These are phyloP conservation scores for Ommatoiulus sabulosus DNA, from an alignment of 2,888 invertebrate genomes.

Conservation along the genomic window DNA sequence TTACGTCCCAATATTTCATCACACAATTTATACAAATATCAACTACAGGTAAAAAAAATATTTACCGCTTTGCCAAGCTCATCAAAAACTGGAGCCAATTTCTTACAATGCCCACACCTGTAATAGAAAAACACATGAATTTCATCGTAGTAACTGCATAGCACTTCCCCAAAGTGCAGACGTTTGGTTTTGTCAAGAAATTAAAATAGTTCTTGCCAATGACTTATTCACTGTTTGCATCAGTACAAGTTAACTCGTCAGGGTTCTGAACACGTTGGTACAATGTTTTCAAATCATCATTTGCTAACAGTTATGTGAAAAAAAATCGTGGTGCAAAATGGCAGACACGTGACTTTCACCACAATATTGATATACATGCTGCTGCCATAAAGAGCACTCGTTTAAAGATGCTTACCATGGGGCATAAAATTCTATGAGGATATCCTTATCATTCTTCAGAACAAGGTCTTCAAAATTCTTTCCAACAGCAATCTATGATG, in stretches of 20 bases:
- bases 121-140: not conserved
- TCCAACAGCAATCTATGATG: slow-evolving; percentile 82
- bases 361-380: too few relatives aligned
- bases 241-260: too few relatives aligned
- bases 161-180: too few relatives aligned
- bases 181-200: too few relatives aligned
- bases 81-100: slow-evolving; percentile 91
- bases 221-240: too few relatives aligned
- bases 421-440: slow-evolving; percentile 97
- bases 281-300: too few relatives aligned
- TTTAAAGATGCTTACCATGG: slow-evolving; percentile 76
- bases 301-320: too few relatives aligned
- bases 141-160: too few relatives aligned
- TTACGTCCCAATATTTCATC: slow-evolving; percentile 48
- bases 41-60: not conserved
- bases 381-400: slow-evolving; percentile 63
- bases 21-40: not conserved
- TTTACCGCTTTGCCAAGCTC: slow-evolving; percentile 87
- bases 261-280: too few relatives aligned
- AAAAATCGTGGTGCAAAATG: too few relatives aligned
- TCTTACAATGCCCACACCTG: slow-evolving; percentile 95
- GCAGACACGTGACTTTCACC: too few relatives aligned
- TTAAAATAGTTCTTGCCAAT: too few relatives aligned
- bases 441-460: slow-evolving; percentile 89
- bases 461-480: slow-evolving; percentile 97